Evolutionary conservation across 1,140 invertebrate genomes (phyloP), one percentile per base, ranked within the genome.

Genomic region (Heterodera schachtii): DNA sequence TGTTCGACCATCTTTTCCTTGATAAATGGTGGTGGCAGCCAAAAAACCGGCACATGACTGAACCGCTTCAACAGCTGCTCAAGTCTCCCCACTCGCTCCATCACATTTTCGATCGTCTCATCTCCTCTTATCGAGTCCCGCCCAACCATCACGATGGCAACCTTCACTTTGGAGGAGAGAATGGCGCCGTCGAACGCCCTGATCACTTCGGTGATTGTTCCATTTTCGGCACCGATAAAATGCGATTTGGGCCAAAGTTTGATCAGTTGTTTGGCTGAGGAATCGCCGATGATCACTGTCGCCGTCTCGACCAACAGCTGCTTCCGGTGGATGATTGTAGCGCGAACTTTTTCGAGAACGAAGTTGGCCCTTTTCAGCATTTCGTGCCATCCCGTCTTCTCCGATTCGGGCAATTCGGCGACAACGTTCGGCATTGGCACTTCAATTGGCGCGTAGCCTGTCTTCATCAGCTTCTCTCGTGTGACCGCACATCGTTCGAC

Each of bases 101-200:
- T 75, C 31, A 75, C n/a, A 52, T 75, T 49, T 3, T 75, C 73
- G 9, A 41, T 43, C 41, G 73, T 75, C 9, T 75, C 73, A 46
- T 41, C 73, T 11, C 43, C 31, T 41, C 44, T 19, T 3, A 75
- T 11, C n/a, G 73, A n/a, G 43, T 75, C 73, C 21, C 73, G n/a
- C 11, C 73, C 73, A 9, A 46, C 43, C 73, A 75, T 44, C 11
- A 75, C 43, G 41, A 75, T 46, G n/a, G 21, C 73, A n/a, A 3
- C 3, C 41, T 46, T 31, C 3, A 75, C 73, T 46, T 75, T 60
- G 2, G 73, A 75, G 2, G 73, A 44, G 7, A 75, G 43, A 3
- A 75, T 43, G n/a, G 43, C 11, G 9, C 60, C 73, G 13, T 46
- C 60, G 31, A 75, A 75, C 31, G 49, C 60, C 3, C 73, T 3